Evolutionary conservation across 2,113 vertebrate species (phyloP).

Genomic region (Leptocoma aspasia): DNA sequence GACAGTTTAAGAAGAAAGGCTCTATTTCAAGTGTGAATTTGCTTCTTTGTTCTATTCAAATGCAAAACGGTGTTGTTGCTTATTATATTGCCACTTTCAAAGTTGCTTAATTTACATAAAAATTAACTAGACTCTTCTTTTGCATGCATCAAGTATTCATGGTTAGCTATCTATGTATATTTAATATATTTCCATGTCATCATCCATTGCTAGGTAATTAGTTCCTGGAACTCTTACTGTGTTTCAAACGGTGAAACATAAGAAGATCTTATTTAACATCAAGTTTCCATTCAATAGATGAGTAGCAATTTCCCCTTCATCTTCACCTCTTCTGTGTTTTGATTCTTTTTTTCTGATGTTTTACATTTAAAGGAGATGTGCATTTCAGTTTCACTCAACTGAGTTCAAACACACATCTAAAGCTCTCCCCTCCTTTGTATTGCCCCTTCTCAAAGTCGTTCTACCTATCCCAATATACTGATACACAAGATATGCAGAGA

Average conservation of each 20-base stretch:
- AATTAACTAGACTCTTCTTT: conserved; percentile 49
- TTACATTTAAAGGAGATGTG: background rate
- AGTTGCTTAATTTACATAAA: conserved; percentile 54
- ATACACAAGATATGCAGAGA: background rate
- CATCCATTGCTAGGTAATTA: conserved; percentile 68
- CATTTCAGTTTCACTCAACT: background rate
- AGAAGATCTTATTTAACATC: conserved; percentile 64
- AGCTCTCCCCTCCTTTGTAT: background rate
- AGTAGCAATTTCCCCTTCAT: conserved; percentile 31
- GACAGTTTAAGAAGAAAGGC: background rate
- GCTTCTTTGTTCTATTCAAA: conserved; percentile 9
- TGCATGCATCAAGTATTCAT: conserved; percentile 56
- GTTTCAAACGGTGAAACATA: conserved; percentile 65
- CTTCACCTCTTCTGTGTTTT: background rate
- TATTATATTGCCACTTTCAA: conserved; percentile 3
- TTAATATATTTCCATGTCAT: conserved; percentile 71
- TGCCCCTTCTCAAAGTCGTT: background rate
- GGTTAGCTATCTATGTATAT: conserved; percentile 63
- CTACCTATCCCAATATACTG: background rate
- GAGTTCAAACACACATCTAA: background rate
- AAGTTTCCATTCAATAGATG: conserved; percentile 66
- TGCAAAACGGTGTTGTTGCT: background rate
- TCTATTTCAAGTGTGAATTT: background rate
- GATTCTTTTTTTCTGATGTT: background rate
- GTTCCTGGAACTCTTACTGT: conserved; percentile 62